Conservation (phyloP, 2,113 vertebrate genomes). For the Pangasianodon gigas region DNA sequence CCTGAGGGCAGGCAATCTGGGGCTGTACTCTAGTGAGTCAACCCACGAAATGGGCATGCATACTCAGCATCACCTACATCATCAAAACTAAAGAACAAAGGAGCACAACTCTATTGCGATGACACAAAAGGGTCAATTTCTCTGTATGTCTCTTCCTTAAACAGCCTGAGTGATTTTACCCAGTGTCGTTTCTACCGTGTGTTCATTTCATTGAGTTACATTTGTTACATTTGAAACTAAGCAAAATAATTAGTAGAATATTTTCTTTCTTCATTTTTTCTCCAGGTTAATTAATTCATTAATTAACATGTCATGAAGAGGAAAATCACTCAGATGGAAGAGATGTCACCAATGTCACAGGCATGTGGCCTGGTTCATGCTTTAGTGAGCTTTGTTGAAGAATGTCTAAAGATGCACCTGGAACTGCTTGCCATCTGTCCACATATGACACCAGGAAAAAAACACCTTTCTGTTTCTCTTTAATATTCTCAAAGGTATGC, state of each 20-base stretch:
- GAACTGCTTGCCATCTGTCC: constrained; percentile 29
- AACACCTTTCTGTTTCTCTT: not conserved
- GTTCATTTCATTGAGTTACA: not conserved
- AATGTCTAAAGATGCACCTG: not conserved
- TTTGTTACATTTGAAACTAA: not conserved
- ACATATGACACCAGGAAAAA: constrained; percentile 8
- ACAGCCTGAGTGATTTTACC: not conserved
- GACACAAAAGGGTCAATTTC: not conserved
- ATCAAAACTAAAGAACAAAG: constrained; percentile 28
- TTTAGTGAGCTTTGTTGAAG: constrained; percentile 28
- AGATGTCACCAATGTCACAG: constrained; percentile 12
- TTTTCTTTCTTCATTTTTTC: not conserved
- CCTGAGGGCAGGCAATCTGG: constrained; percentile 15
- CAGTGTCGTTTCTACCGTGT: not conserved
- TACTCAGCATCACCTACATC: constrained; percentile 35
- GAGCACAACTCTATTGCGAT: not conserved
- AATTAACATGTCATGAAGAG: not conserved
- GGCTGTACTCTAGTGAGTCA: constrained; percentile 36
- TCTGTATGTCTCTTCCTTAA: not conserved
- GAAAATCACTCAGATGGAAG: constrained; percentile 14
- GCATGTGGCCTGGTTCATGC: not conserved
- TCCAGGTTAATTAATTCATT: not conserved
- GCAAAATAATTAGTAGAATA: not conserved
- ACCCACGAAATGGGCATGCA: constrained; percentile 23
- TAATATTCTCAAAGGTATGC: constrained; percentile 25